Evolutionary conservation across 2,113 vertebrate species (phyloP), one percentile per base, ranked within the genome.

Genomic region (Paedocypris sp.): DNA sequence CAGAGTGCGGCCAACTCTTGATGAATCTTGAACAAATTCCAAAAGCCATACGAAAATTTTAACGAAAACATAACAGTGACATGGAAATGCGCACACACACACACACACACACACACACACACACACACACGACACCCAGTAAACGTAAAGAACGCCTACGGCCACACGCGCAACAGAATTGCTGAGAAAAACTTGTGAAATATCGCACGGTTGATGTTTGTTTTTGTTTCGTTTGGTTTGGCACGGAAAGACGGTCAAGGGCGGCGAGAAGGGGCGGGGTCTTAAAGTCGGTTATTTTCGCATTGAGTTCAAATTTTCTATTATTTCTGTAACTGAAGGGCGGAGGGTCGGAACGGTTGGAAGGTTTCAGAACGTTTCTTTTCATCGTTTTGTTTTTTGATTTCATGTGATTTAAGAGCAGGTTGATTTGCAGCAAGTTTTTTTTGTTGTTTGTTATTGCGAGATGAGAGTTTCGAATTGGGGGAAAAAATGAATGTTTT

Each of bases 1-100:
- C 84, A 86, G 75, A 86, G 85, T 2, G 80, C 88, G 68, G 89
- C 90, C 83, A 94, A 89, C 83, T 94, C 91, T 88, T 94, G 91
- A 94, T 91, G 90, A 89, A 88, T 86, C 87, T 85, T 87, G 80
- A 84, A 88, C 80, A 83, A 82, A 77, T 82, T 84, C 83, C 83
- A 83, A 87, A 87, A 88, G 86, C 85, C 85, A 87, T 87, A 87
- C 83, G 75, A 83, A 68, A 59, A 67, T 83, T 84, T 87, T 82
- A 85, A 83, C 77, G 77, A 74, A 73, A 77, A 83, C 79, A 75
- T 80, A 79, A 73, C 63, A 67, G 67, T 65, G 47, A 73, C 74
- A 78, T n/a, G n/a, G n/a, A n/a, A 81, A 79, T 78, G 70, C 26
- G 52, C 66, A n/a, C n/a, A n/a, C n/a, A n/a, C n/a, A n/a, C n/a